Conservation (phyloP, 2,888 invertebrate genomes). For the Amiota minor region DNA sequence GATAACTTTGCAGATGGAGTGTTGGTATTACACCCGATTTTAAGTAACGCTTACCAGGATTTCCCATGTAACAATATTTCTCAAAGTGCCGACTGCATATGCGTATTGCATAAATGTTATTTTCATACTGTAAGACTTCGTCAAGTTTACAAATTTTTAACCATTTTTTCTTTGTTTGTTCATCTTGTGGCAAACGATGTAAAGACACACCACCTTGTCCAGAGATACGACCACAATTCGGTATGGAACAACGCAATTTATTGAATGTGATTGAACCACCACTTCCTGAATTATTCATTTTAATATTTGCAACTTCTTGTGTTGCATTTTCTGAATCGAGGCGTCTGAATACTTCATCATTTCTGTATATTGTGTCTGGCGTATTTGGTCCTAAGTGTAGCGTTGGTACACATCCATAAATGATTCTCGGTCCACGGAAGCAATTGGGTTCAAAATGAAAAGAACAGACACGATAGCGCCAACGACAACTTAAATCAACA, state of each 20-base stretch:
- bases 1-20: slow-evolving; percentile 29
- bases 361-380: not conserved
- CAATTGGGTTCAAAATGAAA: slow-evolving; percentile 37
- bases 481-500: slow-evolving; percentile 4
- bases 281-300: not conserved
- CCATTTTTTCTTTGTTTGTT: slow-evolving; percentile 41
- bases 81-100: slow-evolving; percentile 42
- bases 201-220: slow-evolving; percentile 37
- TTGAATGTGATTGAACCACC: not conserved
- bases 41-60: slow-evolving; percentile 31
- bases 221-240: slow-evolving; percentile 31
- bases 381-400: slow-evolving; percentile 30
- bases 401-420: slow-evolving; percentile 40
- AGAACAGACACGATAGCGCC: slow-evolving; percentile 39
- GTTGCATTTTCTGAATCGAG: not conserved
- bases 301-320: not conserved
- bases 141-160: slow-evolving; percentile 1
- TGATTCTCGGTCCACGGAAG: slow-evolving; percentile 35
- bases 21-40: slow-evolving; percentile 43
- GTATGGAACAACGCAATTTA: slow-evolving; percentile 31
- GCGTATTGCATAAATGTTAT: slow-evolving; percentile 20
- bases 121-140: not conserved
- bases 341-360: not conserved
- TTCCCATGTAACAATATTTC: slow-evolving; percentile 35
- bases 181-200: slow-evolving; percentile 45